These are phyloP conservation scores for Borostomias antarcticus DNA, from an alignment of 2,797 vertebrate species.

Conservation along the genomic window DNA sequence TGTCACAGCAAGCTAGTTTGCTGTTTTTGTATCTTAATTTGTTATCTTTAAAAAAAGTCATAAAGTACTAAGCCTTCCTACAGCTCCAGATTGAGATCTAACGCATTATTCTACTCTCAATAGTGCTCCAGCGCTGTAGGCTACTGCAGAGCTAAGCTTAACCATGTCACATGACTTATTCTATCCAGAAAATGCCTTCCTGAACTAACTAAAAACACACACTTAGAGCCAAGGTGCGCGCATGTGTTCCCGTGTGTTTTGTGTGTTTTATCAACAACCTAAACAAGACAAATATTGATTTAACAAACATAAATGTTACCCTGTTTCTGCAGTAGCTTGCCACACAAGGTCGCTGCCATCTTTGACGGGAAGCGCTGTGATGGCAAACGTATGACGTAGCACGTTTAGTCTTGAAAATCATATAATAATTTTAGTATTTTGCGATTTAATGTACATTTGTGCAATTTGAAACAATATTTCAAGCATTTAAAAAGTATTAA, in stretches of 20 bases:
- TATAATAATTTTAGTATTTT: not conserved
- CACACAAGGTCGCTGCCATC: slow-evolving; percentile 83
- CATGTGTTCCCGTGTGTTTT: not conserved
- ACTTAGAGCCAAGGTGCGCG: not conserved
- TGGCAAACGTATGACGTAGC: slow-evolving; percentile 22
- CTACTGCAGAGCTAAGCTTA: no score
- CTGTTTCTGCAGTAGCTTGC: slow-evolving; percentile 61
- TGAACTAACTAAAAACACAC: not conserved
- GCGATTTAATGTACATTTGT: not conserved
- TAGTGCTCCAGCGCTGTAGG: no score
- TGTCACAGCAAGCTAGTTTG: not conserved
- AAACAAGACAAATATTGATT: not conserved
- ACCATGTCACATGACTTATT: no score
- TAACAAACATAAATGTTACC: slow-evolving; percentile 61
- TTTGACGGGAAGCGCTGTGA: slow-evolving; percentile 50
- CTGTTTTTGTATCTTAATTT: no score
- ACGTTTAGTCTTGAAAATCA: slow-evolving; percentile 20
- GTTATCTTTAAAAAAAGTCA: no score
- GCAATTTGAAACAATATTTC: rapidly evolving
- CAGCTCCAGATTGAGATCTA: no score
- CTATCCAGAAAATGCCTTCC: not conserved
- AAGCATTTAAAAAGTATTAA: not conserved
- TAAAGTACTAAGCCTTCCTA: no score
- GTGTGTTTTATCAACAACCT: not conserved
- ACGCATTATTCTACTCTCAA: no score